These are phyloP conservation scores for Theretra japonica DNA, from an alignment of 2,888 invertebrate species.

Conservation along the genomic window DNA sequence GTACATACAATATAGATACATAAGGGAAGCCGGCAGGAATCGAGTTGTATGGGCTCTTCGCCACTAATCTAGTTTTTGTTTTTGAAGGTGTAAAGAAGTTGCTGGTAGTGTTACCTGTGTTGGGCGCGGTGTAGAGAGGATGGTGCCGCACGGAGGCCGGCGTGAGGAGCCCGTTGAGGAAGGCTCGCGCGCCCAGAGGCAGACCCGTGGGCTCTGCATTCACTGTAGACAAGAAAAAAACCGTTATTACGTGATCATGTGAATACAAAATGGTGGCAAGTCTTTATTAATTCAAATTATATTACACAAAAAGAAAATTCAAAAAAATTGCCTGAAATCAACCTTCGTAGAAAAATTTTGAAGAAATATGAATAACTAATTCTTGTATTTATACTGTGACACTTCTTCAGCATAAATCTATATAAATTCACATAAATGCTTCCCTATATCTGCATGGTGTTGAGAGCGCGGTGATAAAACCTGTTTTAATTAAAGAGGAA, in stretches of 20 bases:
- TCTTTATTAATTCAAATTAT: too few relatives aligned
- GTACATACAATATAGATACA: too few relatives aligned
- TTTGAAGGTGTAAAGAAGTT: neutral
- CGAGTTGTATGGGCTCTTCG: neutral
- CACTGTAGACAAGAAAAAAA: constrained; percentile 56
- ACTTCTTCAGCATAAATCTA: neutral
- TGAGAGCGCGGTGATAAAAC: neutral
- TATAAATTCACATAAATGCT: neutral
- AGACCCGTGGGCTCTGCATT: constrained; percentile 86
- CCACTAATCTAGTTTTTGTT: too few relatives aligned
- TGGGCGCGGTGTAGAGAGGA: constrained; percentile 86
- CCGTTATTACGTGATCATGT: neutral
- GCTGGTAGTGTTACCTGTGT: constrained; percentile 82
- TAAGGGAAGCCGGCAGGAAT: neutral
- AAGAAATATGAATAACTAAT: too few relatives aligned
- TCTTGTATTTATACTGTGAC: neutral
- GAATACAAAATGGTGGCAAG: neutral
- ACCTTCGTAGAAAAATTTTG: too few relatives aligned
- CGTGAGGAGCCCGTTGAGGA: constrained; percentile 86
- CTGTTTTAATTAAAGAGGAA: constrained; percentile 6
- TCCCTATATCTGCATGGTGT: neutral
- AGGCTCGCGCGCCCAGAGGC: constrained; percentile 79
- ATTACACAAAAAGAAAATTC: too few relatives aligned
- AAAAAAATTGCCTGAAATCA: too few relatives aligned
- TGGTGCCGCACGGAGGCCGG: constrained; percentile 79